Evolutionary conservation across 2,797 vertebrate species (phyloP), one percentile per base, ranked within the genome.

Genomic region (Pelochelys cantorii): DNA sequence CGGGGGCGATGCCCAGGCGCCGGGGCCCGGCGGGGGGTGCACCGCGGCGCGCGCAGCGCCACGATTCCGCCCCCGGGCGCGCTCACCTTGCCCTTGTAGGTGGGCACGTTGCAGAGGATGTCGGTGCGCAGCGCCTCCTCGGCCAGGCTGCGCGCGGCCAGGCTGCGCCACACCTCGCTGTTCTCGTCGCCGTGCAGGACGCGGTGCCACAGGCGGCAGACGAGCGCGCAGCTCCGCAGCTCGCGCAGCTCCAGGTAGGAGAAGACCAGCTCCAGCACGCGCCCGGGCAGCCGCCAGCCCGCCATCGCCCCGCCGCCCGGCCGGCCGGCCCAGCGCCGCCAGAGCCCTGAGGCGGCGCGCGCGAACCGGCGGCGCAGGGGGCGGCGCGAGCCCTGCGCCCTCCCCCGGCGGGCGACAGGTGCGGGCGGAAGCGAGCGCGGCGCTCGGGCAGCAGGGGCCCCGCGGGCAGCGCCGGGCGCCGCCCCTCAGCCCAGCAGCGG

Each of bases 121-220:
- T 99, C 99, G 18, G 99, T 99, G 81, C 99, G 98, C 97, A 99
- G 87, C 83, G 99, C 99, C 94, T 99, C 99, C 25, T 99, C 99
- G 81, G 98, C 99, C 86, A 99, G 97, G 81, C 96, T 96, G 92
- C 99, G 99, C 91, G 92, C 96, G 94, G 98, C 98, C 92, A 99
- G 98, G 97, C 99, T 99, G 96, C 99, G 99, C 99, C 99, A 99
- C 98, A 99, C 99, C 98, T 99, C 99, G 97, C 99, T 99, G 98
- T 99, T 99, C 96, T 99, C 99, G 90, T 99, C 99, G 83, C 99
- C 98, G 97, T 98, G 98, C 90, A 99, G 98, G 81, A 99, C 99
- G 93, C 98, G 98, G 97, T 98, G 98, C 99, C 99, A 99, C 94
- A 99, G 99, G 98, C 99, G 99, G 96, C 99, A 99, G 13, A 99